Conservation (phyloP, 2,797 vertebrate genomes). For the Coregonus ussuriensis region DNA sequence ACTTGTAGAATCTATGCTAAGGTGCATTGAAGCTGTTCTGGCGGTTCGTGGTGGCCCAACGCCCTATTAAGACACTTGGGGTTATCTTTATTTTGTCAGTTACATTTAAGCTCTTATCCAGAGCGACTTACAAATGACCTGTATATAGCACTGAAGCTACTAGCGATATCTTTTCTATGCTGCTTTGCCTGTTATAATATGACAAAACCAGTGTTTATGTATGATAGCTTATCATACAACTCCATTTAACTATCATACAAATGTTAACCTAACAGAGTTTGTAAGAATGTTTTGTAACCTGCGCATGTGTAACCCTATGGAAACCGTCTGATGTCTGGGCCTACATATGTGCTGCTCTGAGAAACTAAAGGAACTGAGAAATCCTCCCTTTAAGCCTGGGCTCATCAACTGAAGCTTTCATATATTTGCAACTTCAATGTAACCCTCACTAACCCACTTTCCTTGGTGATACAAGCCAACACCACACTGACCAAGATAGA, state of each 20-base stretch:
- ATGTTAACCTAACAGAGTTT: conserved; percentile 48
- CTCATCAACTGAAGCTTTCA: conserved; percentile 54
- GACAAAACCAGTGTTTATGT: conserved; percentile 58
- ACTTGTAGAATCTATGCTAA: too few species aligned
- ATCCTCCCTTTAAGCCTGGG: conserved; percentile 37
- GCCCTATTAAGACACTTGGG: too few species aligned
- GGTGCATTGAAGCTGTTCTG: too few species aligned
- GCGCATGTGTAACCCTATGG: conserved; percentile 70
- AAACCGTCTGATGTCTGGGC: conserved; percentile 55
- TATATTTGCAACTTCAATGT: conserved; percentile 43
- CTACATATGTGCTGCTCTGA: conserved; percentile 27
- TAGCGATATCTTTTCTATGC: conserved; percentile 48
- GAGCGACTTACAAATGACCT: too few species aligned
- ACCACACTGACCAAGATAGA: conserved; percentile 42
- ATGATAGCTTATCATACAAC: conserved; percentile 43
- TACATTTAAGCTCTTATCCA: too few species aligned
- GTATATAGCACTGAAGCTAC: conserved; percentile 27
- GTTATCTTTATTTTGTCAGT: too few species aligned
- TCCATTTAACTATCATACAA: conserved; percentile 33
- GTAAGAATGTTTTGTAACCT: conserved; percentile 57
- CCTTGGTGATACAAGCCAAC: conserved; percentile 1
- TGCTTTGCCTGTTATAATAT: conserved; percentile 55
- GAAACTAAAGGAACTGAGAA: conserved; percentile 44
- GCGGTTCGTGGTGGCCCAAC: too few species aligned
- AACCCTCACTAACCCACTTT: background rate